Evolutionary conservation across 1,140 invertebrate species (phyloP).

Genomic region (Temnothorax nylanderi): DNA sequence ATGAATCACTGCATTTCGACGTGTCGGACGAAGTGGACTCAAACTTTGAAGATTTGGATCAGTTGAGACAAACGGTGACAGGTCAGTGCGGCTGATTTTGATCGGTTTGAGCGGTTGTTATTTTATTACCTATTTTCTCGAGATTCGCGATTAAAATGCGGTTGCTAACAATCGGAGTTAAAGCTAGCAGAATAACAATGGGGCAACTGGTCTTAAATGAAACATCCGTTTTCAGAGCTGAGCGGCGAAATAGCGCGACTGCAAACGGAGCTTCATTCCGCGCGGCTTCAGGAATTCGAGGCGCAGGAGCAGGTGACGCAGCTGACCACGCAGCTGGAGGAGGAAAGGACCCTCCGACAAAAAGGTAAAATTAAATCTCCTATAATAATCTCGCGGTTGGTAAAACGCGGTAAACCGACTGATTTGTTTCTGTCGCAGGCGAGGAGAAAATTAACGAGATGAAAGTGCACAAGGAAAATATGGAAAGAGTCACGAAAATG

Average conservation of each 20-base stretch:
- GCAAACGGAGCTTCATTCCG: slow-evolving; percentile 89
- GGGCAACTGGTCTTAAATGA: neutral
- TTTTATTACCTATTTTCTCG: neutral
- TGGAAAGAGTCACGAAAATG: slow-evolving; percentile 88
- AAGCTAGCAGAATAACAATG: neutral
- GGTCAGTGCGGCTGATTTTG: slow-evolving; percentile 73
- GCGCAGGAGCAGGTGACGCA: slow-evolving; percentile 87
- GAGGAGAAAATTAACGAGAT: slow-evolving; percentile 84
- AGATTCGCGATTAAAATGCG: neutral
- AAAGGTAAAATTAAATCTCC: slow-evolving; percentile 75
- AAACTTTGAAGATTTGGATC: slow-evolving; percentile 89
- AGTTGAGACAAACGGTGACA: slow-evolving; percentile 88
- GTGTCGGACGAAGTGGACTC: slow-evolving; percentile 85
- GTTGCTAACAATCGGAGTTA: neutral
- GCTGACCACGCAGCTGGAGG: slow-evolving; percentile 86
- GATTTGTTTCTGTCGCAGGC: slow-evolving; percentile 61
- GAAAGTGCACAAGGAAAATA: slow-evolving; percentile 86
- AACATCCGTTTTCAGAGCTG: slow-evolving; percentile 84
- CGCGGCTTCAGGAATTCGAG: slow-evolving; percentile 89
- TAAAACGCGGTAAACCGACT: neutral
- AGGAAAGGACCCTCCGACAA: slow-evolving; percentile 84
- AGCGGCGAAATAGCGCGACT: slow-evolving; percentile 88
- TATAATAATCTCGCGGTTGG: neutral
- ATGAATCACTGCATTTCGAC: slow-evolving; percentile 78
- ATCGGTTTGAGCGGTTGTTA: neutral